These are phyloP conservation scores for Alectura lathami DNA, from an alignment of 2,113 vertebrate species.

Conservation along the genomic window DNA sequence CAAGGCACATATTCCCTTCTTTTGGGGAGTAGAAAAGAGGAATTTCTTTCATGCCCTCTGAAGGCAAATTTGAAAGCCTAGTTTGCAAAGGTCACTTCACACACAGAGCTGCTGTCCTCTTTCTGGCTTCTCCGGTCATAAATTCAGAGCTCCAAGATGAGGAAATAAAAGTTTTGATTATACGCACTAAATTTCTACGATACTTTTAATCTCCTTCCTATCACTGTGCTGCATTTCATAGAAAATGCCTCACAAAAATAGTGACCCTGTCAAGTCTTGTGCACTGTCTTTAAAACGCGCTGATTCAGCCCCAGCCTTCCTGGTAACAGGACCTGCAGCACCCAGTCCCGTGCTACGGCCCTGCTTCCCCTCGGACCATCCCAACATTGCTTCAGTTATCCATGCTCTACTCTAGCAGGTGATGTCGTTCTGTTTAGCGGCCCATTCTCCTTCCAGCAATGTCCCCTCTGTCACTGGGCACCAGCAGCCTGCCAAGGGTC, in stretches of 20 bases:
- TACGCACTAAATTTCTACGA: conserved; percentile 42
- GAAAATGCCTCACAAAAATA: not conserved
- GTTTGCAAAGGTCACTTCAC: conserved; percentile 12
- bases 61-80: not conserved
- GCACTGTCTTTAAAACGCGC: not conserved
- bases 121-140: not conserved
- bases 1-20: not conserved
- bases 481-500: not conserved
- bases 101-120: not conserved
- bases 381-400: not conserved
- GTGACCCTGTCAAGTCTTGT: not conserved
- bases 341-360: not conserved
- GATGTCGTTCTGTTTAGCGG: not conserved
- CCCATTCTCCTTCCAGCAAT: not conserved
- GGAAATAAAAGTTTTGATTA: conserved; percentile 53
- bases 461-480: fast-evolving
- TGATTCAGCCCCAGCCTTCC: not conserved
- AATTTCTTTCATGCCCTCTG: not conserved
- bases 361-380: not conserved
- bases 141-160: conserved; percentile 14
- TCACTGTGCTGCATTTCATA: not conserved
- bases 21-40: not conserved
- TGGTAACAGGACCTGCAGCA: not conserved
- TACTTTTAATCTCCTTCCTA: conserved; percentile 20
- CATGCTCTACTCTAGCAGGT: not conserved